Conservation (phyloP, 1,140 invertebrate species). For the Diachasma alloeum region DNA sequence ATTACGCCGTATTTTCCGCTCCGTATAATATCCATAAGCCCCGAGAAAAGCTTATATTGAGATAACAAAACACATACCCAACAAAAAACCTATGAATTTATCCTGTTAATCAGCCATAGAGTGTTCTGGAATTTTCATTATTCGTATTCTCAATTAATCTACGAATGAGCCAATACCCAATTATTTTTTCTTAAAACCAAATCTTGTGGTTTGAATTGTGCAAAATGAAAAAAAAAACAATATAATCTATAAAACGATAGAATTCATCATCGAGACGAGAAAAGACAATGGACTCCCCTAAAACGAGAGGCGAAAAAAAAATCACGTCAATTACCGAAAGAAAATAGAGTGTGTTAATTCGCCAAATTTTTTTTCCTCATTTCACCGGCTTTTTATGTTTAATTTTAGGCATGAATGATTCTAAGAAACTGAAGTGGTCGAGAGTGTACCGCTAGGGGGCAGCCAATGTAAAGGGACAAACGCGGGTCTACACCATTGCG, state of each 20-base stretch:
- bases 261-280: neutral
- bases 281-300: neutral
- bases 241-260: slow-evolving; percentile 1
- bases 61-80: neutral
- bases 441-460: neutral
- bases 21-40: neutral
- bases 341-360: neutral
- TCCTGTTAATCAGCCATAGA: neutral
- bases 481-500: neutral
- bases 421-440: neutral
- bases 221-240: neutral
- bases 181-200: neutral
- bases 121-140: neutral
- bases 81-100: neutral
- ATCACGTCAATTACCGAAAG: neutral
- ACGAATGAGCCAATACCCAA: neutral
- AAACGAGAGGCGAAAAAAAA: neutral
- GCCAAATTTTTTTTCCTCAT: neutral
- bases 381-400: neutral
- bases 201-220: neutral
- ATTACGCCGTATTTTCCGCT: slow-evolving; percentile 14
- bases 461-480: slow-evolving; percentile 11
- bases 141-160: neutral
- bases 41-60: neutral
- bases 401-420: neutral